Evolutionary conservation across 2,888 invertebrate species (phyloP).

Genomic region (Agapostemon virescens): DNA sequence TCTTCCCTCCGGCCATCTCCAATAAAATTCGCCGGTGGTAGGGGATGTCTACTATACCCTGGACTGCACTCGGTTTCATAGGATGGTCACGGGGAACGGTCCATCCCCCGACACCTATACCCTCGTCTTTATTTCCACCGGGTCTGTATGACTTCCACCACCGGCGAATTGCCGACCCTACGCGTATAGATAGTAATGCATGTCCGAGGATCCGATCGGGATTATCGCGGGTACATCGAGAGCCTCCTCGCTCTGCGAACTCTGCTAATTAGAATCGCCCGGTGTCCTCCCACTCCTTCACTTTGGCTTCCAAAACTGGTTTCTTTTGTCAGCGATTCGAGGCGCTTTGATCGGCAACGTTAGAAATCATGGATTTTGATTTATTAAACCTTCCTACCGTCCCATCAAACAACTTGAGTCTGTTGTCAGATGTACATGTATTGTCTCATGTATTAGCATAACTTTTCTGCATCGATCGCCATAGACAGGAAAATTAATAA

Average conservation of each 20-base stretch:
- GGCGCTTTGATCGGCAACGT: background rate
- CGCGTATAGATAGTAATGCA: slow-evolving; percentile 49
- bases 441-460: no score
- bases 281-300: background rate
- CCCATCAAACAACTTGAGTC: no score
- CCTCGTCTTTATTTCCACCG: slow-evolving; percentile 77
- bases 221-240: slow-evolving; percentile 52
- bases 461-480: no score
- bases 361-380: background rate
- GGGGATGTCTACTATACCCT: slow-evolving; percentile 71
- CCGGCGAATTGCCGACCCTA: slow-evolving; percentile 32
- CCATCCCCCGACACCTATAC: slow-evolving; percentile 78
- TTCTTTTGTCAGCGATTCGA: background rate
- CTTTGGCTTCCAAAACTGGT: background rate
- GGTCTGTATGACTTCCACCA: slow-evolving; percentile 63
- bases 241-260: slow-evolving; percentile 2
- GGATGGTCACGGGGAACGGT: slow-evolving; percentile 77
- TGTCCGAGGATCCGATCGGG: slow-evolving; percentile 49
- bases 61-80: slow-evolving; percentile 77
- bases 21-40: slow-evolving; percentile 70
- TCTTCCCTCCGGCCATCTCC: slow-evolving; percentile 57
- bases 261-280: slow-evolving; percentile 38
- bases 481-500: no score
- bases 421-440: no score
- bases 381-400: background rate